Evolutionary conservation across 1,140 invertebrate species (phyloP).

Genomic region (Papilio machaon): DNA sequence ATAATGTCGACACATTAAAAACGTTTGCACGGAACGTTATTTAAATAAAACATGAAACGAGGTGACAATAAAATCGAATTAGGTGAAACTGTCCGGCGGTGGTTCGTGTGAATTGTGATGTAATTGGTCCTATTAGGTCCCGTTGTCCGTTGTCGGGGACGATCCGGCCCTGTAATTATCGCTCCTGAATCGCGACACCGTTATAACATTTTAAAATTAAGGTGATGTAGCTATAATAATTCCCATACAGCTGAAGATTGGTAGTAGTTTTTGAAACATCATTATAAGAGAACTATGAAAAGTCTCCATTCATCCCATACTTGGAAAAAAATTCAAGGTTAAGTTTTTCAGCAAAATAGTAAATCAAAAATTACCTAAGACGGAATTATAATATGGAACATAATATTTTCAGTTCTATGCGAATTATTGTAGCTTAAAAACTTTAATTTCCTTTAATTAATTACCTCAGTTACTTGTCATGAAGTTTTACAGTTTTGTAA

Average conservation of each 20-base stretch:
- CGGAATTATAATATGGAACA: too few species aligned
- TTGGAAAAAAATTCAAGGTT: too few species aligned
- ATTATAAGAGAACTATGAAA: too few species aligned
- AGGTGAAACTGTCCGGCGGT: constrained; percentile 57
- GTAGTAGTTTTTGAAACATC: too few species aligned
- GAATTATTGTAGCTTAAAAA: too few species aligned
- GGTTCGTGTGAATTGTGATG: constrained; percentile 58
- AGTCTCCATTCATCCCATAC: too few species aligned
- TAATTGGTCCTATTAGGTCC: constrained; percentile 58
- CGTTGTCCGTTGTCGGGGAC: constrained; percentile 41
- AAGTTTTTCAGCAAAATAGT: too few species aligned
- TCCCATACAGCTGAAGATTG: too few species aligned
- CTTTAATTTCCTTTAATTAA: too few species aligned
- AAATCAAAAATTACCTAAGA: too few species aligned
- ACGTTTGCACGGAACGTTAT: constrained; percentile 45
- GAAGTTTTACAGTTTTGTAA: background rate
- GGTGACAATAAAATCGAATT: constrained; percentile 74
- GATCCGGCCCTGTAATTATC: constrained; percentile 51
- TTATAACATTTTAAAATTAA: background rate
- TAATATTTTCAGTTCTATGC: too few species aligned
- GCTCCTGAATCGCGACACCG: constrained; percentile 42
- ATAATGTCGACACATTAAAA: constrained; percentile 29
- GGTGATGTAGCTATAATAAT: too few species aligned
- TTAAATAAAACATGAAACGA: constrained; percentile 63
- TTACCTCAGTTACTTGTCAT: background rate